Evolutionary conservation across 1,140 invertebrate species (phyloP).

Genomic region (Amyelois transitella): DNA sequence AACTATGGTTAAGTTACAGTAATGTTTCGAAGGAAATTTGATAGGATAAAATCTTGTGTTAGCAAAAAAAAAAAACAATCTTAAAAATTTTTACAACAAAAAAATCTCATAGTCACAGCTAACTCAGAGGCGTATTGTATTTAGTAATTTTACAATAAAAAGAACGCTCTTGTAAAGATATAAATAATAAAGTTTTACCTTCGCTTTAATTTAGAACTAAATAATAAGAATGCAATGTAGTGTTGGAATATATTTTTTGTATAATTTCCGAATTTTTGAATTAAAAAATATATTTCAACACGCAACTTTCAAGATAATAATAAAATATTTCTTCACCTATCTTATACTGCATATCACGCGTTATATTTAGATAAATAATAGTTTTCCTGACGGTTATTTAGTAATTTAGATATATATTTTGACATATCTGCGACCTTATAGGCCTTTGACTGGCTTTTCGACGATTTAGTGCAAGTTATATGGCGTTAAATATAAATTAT

Average conservation of each 20-base stretch:
- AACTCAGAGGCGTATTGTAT: conserved; percentile 19
- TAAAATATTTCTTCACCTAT: conserved; percentile 18
- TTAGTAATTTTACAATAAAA: conserved; percentile 18
- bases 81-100: not conserved
- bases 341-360: conserved; percentile 23
- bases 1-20: not conserved
- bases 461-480: not conserved
- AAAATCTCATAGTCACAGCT: conserved; percentile 16
- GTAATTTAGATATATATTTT: conserved; percentile 3
- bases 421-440: conserved; percentile 7
- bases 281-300: conserved; percentile 18
- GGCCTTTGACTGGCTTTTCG: not conserved
- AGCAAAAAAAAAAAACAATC: not conserved
- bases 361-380: conserved; percentile 13
- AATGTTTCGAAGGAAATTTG: not conserved
- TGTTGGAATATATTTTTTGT: conserved; percentile 38
- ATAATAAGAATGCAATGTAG: conserved; percentile 41
- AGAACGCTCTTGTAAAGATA: conserved; percentile 29
- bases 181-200: conserved; percentile 35
- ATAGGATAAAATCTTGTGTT: not conserved
- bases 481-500: not conserved
- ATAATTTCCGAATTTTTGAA: not conserved
- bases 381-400: conserved; percentile 5
- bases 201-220: conserved; percentile 41
- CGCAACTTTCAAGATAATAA: conserved; percentile 11